A percentile compares a stretch with the other conserved stretches of the same genome.
Evolutionary conservation across 1,140 invertebrate species (phyloP).

Genomic region (Carcinoscorpius rotundicauda): DNA sequence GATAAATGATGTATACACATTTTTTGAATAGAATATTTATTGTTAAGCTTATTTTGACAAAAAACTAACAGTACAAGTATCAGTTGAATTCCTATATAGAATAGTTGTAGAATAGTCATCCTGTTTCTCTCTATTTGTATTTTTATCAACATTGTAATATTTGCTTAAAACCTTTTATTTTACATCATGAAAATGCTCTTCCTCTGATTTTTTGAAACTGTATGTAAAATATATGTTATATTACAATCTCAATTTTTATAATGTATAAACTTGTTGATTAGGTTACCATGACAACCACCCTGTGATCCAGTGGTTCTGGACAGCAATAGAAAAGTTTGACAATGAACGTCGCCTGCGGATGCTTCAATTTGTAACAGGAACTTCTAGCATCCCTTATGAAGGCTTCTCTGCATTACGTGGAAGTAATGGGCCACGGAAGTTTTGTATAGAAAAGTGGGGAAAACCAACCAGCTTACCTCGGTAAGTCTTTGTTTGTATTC

Average conservation of each 20-base stretch:
- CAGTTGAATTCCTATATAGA: neutral
- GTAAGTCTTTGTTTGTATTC: conserved; percentile 31
- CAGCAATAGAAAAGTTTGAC: conserved; percentile 77
- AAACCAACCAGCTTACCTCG: conserved; percentile 84
- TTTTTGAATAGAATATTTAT: too few species aligned
- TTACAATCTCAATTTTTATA: conserved; percentile 2
- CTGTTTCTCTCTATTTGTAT: too few species aligned
- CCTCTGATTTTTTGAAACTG: neutral
- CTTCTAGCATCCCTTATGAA: conserved; percentile 93
- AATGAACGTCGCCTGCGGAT: conserved; percentile 86
- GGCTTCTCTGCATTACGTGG: conserved; percentile 89
- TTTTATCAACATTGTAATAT: too few species aligned
- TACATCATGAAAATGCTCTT: neutral
- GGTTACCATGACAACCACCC: conserved; percentile 92
- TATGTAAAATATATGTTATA: neutral
- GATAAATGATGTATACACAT: too few species aligned
- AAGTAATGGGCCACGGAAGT: conserved; percentile 87
- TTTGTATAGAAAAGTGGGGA: conserved; percentile 98
- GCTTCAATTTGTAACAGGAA: conserved; percentile 87
- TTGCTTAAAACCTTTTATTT: too few species aligned
- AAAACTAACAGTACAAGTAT: neutral
- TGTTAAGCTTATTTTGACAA: too few species aligned
- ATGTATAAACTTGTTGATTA: conserved; percentile 19
- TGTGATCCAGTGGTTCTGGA: conserved; percentile 92
- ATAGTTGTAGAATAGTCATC: too few species aligned